Conservation (phyloP, 2,888 invertebrate genomes). For the Aphodius sticticus region DNA sequence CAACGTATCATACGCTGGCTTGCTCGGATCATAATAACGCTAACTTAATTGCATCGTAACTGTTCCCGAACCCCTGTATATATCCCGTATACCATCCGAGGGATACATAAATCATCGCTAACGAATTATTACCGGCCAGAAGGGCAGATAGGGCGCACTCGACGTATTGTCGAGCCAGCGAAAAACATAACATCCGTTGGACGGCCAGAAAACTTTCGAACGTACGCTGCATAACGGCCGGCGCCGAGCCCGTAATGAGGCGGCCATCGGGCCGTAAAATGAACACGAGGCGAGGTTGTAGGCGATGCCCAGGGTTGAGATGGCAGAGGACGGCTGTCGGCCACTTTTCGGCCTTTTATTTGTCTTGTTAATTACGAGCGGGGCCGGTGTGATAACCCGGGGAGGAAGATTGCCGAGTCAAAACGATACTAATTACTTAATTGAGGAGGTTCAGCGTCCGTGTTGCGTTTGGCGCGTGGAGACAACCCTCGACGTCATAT, state of each 20-base stretch:
- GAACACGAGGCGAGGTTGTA: conserved; percentile 48
- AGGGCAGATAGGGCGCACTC: conserved; percentile 31
- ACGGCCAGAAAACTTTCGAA: conserved; percentile 43
- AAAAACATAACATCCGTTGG: conserved; percentile 29
- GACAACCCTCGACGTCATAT: too few species aligned
- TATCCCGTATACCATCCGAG: background rate
- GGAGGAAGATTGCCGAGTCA: background rate
- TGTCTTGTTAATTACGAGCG: conserved; percentile 47
- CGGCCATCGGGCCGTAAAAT: conserved; percentile 57
- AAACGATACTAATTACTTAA: background rate
- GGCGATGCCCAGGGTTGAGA: background rate
- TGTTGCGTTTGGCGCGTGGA: too few species aligned
- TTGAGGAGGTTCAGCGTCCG: background rate
- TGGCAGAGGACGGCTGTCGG: background rate
- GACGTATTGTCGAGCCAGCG: background rate
- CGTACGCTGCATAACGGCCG: conserved; percentile 44
- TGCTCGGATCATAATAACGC: background rate
- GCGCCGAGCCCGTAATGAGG: conserved; percentile 53
- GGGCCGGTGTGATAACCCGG: conserved; percentile 22
- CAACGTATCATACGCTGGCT: background rate
- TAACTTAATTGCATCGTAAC: background rate
- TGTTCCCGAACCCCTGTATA: background rate
- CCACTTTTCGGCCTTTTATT: conserved; percentile 40
- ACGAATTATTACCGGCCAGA: background rate
- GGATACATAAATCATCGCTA: background rate